phyloP scores from a whole-genome alignment of 2,797 vertebrate genomes.

The Alfaro cultratus region DNA sequence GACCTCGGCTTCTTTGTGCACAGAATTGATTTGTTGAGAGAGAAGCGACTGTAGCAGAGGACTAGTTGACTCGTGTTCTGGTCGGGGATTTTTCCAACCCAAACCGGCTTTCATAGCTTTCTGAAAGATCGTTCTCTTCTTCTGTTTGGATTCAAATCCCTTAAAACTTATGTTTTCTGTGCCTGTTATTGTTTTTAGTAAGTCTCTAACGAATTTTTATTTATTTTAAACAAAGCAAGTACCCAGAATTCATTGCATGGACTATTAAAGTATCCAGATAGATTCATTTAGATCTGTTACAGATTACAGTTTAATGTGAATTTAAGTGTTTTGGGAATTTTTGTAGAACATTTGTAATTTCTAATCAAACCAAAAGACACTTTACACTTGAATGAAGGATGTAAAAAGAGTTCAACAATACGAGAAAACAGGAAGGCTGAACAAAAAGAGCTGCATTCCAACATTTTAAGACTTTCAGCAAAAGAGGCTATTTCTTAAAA shows the following conservation, averaged over 20 bases:
- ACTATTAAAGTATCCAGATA: no score
- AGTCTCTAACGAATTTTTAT: no score
- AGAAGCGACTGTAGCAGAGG: conserved; percentile 28
- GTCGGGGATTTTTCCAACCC: conserved; percentile 21
- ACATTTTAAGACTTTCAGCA: neutral
- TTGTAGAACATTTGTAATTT: neutral
- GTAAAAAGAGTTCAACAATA: neutral
- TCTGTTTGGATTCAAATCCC: neutral
- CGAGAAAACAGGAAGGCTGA: neutral
- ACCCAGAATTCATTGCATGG: no score
- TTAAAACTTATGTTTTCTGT: neutral
- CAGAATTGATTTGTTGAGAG: conserved; percentile 55
- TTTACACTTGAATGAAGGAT: neutral
- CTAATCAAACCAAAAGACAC: neutral
- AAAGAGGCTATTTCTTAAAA: neutral
- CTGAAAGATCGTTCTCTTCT: conserved; percentile 4
- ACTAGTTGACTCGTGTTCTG: conserved; percentile 1
- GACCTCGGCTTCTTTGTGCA: conserved; percentile 34
- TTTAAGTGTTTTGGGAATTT: neutral
- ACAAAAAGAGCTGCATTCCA: neutral
- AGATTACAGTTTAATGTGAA: neutral
- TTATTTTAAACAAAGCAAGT: no score
- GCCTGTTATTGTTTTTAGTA: neutral
- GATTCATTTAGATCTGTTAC: neutral
- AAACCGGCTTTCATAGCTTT: conserved; percentile 19